These are phyloP conservation scores for Monochamus alternatus DNA, from an alignment of 2,888 invertebrate genomes.

Conservation along the genomic window DNA sequence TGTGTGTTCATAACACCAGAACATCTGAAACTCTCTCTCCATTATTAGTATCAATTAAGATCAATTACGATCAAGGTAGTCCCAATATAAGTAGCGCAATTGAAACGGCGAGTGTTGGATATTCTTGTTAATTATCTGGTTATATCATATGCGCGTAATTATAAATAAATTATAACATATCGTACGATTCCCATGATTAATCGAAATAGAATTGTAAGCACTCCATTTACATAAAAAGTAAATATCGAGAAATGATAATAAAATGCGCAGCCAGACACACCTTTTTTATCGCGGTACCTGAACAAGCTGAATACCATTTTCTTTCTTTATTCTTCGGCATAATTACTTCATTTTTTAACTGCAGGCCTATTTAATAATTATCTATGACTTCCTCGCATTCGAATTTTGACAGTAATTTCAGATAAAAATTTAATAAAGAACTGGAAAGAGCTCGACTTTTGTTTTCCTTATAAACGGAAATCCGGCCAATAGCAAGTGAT, in stretches of 20 bases:
- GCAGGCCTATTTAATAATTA: too few relatives aligned
- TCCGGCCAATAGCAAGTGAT: too few relatives aligned
- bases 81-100: slow-evolving; percentile 5
- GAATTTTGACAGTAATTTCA: too few relatives aligned
- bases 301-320: too few relatives aligned
- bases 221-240: slow-evolving; percentile 53
- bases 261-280: slow-evolving; percentile 37
- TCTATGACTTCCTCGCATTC: background rate
- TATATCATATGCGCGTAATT: slow-evolving; percentile 17
- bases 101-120: background rate
- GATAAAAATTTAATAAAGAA: too few relatives aligned
- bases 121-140: slow-evolving; percentile 3
- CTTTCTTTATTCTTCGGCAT: too few relatives aligned
- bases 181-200: slow-evolving; percentile 27
- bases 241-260: slow-evolving; percentile 42
- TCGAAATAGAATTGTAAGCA: slow-evolving; percentile 18
- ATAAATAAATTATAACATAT: slow-evolving; percentile 19
- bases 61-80: slow-evolving; percentile 17
- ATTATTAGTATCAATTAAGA: slow-evolving; percentile 14
- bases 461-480: too few relatives aligned
- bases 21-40: background rate
- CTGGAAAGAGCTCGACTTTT: too few relatives aligned
- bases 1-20: background rate
- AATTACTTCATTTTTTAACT: too few relatives aligned
- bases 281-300: slow-evolving; percentile 34